phyloP scores from a whole-genome alignment of 2,797 vertebrate species.

The Spinus pinus region DNA sequence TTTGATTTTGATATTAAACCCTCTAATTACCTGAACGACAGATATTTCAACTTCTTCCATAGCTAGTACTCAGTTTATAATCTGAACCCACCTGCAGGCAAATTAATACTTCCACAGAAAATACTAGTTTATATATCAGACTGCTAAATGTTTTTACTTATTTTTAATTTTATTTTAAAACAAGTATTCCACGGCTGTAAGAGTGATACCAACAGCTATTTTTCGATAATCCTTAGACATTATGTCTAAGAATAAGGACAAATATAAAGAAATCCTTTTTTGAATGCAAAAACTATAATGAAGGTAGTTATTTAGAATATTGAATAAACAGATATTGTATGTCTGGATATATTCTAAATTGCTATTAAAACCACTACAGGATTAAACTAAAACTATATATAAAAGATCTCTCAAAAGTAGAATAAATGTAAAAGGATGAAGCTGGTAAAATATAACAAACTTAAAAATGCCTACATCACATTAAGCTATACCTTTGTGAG shows the following conservation, averaged over 20 bases:
- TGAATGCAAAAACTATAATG: background rate
- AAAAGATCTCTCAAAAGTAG: background rate
- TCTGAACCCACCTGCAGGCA: background rate
- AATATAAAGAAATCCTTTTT: background rate
- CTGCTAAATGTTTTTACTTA: background rate
- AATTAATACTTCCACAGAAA: background rate
- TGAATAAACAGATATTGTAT: background rate
- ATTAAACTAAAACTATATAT: background rate
- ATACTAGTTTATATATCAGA: background rate
- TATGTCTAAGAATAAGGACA: background rate
- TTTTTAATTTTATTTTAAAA: background rate
- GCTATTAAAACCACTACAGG: background rate
- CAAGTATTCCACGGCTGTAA: background rate
- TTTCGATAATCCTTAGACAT: background rate
- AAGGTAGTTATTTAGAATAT: background rate
- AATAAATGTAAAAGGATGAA: background rate
- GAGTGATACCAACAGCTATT: background rate
- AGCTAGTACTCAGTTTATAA: background rate
- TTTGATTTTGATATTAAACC: background rate
- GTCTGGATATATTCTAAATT: background rate
- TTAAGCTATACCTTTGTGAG: background rate
- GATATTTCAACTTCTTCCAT: background rate
- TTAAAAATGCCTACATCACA: background rate
- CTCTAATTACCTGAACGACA: background rate
- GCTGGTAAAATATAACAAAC: background rate